Base-by-base conservation (phyloP, 2,113 vertebrate genomes). In the Nycticryphes semicollaris region DNA sequence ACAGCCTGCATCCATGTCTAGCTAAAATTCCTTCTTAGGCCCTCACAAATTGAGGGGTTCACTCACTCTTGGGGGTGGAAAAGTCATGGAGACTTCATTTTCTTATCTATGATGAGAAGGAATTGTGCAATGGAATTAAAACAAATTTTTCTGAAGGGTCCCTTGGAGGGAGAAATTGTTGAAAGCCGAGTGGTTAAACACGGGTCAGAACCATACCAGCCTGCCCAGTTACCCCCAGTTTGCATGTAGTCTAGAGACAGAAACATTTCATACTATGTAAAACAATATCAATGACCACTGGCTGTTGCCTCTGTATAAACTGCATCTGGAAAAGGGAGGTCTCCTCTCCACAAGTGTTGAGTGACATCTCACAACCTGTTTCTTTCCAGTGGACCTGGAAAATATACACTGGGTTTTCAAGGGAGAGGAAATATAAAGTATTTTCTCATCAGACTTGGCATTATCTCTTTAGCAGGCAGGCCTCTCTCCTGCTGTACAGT, bases 281-380 rank as follows among this genome's bases (percentile, higher is more conserved):
- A 67, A 9, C 50, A 59, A 25, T 7, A 6, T 1, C 7, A 8
- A 30, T 45, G 84, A 85, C 53, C 23, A 1, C 66, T 9, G 60
- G 50, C 2, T 12, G 35, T 4, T 76, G 60, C 68, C 85, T 59
- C 51, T 60, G 45, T 23, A 9, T 25, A 54, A 54, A 37, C 18
- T 20, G 69, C 43, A 21, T n/a, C 72, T 91, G 95, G 93, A 70
- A 94, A 91, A 91, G 72, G 92, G 80, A 74, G 35, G 20, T 28
- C 50, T 89, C 53, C 50, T 81, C 64, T 72, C 56, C 25, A 21
- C 45, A 1, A 39, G 68, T 6, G 63, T 5, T 59, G 80, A 91
- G 78, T 66, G 89, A 95, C 79, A 83, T 7, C 79, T 87, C 45
- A 4, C 19, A 91, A 85, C 63, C 88, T 64, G 50, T 7, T 93